These are phyloP conservation scores for Picathartes gymnocephalus DNA, from an alignment of 2,113 vertebrate genomes.

Conservation along the genomic window DNA sequence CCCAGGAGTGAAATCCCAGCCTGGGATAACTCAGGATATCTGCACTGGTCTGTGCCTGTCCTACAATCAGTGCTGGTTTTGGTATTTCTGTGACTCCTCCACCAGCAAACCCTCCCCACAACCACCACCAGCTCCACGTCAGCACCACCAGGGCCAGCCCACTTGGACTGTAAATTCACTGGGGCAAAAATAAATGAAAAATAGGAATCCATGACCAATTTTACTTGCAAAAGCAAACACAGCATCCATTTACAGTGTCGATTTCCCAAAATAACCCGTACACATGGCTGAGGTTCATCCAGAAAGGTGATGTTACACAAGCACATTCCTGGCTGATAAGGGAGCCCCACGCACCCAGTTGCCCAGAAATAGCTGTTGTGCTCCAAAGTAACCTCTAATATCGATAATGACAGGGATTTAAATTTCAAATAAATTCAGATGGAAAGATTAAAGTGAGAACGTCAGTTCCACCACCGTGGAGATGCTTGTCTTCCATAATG, in stretches of 20 bases:
- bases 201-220: not conserved
- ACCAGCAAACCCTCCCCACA: not conserved
- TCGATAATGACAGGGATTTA: not conserved
- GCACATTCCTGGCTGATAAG: not conserved
- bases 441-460: not conserved
- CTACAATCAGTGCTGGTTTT: rapidly evolving
- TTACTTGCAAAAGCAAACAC: not conserved
- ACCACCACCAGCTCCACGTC: not conserved
- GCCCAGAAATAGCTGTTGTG: not conserved
- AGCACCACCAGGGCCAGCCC: not conserved
- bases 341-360: not conserved
- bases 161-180: not conserved
- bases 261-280: not conserved
- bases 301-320: not conserved
- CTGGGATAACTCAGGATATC: rapidly evolving
- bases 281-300: not conserved
- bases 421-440: not conserved
- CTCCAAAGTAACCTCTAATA: not conserved
- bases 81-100: rapidly evolving
- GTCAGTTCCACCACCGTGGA: not conserved
- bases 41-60: not conserved
- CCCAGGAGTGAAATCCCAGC: not conserved
- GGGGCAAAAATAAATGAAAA: not conserved
- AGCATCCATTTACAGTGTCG: not conserved
- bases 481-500: not conserved